These are phyloP conservation scores for Hoplostethus mediterraneus DNA, from an alignment of 2,797 vertebrate species.

Conservation along the genomic window DNA sequence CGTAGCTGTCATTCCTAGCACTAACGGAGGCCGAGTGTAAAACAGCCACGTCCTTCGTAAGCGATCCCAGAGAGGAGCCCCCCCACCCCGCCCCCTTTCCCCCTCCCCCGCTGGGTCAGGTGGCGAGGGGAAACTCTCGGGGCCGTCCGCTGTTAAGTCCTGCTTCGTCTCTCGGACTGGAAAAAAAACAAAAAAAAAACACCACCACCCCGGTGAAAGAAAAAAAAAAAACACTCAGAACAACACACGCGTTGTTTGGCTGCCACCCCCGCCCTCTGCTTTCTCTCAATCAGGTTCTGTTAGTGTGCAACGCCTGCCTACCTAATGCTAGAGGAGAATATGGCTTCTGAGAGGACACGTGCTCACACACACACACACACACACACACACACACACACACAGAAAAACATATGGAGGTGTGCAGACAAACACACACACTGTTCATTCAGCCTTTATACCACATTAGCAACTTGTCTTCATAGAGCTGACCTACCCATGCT, in stretches of 20 bases:
- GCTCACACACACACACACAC: constrained; percentile 51
- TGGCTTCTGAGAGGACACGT: constrained; percentile 23
- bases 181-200: constrained; percentile 15
- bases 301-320: background rate
- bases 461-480: constrained; percentile 18
- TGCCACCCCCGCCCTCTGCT: constrained; percentile 24
- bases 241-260: constrained; percentile 58
- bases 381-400: background rate
- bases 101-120: constrained; percentile 8
- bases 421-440: background rate
- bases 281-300: constrained; percentile 53
- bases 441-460: constrained; percentile 16
- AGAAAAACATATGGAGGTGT: background rate
- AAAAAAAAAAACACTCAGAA: constrained; percentile 3
- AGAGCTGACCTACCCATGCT: background rate
- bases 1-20: constrained; percentile 28
- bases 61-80: background rate
- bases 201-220: constrained; percentile 18
- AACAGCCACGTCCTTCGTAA: background rate
- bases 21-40: constrained; percentile 12
- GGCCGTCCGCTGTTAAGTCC: constrained; percentile 3
- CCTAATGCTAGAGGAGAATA: constrained; percentile 9
- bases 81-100: too few relatives aligned
- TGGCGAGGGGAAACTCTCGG: constrained; percentile 7
- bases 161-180: constrained; percentile 20